Percentiles rank a stretch among this genome's conserved stretches.
phyloP scores from a whole-genome alignment of 1,140 invertebrate genomes.

The Argopecten irradians region DNA sequence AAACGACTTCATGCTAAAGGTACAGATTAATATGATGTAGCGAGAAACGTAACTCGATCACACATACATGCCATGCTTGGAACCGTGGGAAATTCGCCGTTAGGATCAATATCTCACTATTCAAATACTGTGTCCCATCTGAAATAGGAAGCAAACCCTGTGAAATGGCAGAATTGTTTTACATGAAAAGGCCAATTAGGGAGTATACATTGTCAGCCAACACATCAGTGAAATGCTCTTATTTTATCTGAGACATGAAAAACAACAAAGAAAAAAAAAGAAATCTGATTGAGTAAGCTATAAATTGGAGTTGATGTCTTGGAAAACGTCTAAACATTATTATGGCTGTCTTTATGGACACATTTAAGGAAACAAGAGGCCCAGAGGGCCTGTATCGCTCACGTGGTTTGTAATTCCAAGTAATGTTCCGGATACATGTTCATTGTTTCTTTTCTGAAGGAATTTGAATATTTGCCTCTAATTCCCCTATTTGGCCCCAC shows the following conservation, averaged over 20 bases:
- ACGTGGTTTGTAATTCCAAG: too few relatives aligned
- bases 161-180: background rate
- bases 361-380: too few relatives aligned
- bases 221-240: background rate
- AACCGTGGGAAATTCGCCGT: conserved; percentile 36
- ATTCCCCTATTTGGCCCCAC: too few relatives aligned
- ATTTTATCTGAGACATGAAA: background rate
- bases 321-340: too few relatives aligned
- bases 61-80: conserved; percentile 25
- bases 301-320: too few relatives aligned
- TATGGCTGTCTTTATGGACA: too few relatives aligned
- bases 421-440: too few relatives aligned
- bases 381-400: too few relatives aligned
- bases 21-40: background rate
- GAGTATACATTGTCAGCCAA: background rate
- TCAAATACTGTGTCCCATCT: conserved; percentile 39
- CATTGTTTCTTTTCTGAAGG: too few relatives aligned
- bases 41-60: background rate
- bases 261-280: background rate
- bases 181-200: background rate
- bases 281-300: background rate
- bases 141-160: conserved; percentile 17
- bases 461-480: too few relatives aligned
- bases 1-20: background rate
- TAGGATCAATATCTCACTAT: conserved; percentile 30